A percentile compares a stretch with the other conserved stretches of the same genome.
Conservation (phyloP, 2,113 vertebrate genomes). For the Pithys albifrons region DNA sequence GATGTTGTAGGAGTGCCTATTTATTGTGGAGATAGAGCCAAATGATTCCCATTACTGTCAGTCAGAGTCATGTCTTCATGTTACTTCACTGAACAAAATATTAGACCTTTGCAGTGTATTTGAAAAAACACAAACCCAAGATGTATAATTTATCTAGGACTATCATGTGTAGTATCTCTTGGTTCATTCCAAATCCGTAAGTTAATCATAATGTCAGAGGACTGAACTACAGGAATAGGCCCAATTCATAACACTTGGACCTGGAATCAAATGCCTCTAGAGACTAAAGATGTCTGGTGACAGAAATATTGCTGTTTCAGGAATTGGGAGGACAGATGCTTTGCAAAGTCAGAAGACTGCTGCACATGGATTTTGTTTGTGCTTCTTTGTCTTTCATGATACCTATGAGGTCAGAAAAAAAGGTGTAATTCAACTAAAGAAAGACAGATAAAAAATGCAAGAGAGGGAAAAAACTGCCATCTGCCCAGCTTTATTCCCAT, state of each 20-base stretch:
- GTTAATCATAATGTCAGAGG: not conserved
- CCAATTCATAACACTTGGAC: not conserved
- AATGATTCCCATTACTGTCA: slow-evolving; percentile 14
- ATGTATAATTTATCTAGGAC: not conserved
- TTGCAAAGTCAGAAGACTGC: not conserved
- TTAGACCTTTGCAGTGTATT: not conserved
- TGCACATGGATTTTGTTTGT: accelerated
- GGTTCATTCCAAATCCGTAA: not conserved
- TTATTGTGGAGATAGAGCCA: not conserved
- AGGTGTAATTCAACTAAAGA: not conserved
- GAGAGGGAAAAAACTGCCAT: not conserved
- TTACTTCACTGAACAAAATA: slow-evolving; percentile 19
- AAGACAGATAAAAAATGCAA: not conserved
- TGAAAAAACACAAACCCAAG: not conserved
- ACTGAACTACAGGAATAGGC: not conserved
- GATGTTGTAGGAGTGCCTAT: not conserved
- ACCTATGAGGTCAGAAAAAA: not conserved
- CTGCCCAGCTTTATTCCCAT: not conserved
- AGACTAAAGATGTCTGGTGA: not conserved
- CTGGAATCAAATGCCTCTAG: not conserved
- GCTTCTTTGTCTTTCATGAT: not conserved
- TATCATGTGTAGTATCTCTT: not conserved
- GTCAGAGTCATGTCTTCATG: not conserved
- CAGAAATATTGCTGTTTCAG: not conserved
- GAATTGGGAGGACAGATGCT: not conserved